Evolutionary conservation across 2,888 invertebrate species (phyloP).

Genomic region (Erebia aethiops): DNA sequence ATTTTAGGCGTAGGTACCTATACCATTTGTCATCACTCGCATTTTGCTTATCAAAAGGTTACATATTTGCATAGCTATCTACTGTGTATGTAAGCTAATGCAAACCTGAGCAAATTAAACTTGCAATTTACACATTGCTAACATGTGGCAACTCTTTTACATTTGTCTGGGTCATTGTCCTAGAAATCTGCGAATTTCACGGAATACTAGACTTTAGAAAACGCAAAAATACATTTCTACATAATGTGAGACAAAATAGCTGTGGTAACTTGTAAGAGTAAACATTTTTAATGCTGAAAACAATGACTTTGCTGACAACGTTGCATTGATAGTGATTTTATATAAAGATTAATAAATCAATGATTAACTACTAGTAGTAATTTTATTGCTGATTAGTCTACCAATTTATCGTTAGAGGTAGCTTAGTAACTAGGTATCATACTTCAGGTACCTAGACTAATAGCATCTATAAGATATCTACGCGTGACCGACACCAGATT

Average conservation of each 20-base stretch:
- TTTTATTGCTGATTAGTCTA: too few relatives aligned
- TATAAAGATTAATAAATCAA: too few relatives aligned
- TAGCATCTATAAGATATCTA: too few relatives aligned
- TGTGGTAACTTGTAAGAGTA: not conserved
- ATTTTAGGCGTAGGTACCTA: too few relatives aligned
- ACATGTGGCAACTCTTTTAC: not conserved
- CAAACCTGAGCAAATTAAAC: conserved; percentile 3
- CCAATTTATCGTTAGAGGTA: too few relatives aligned
- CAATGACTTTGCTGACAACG: not conserved
- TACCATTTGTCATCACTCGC: conserved; percentile 9
- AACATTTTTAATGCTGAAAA: not conserved
- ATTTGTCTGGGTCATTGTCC: conserved; percentile 1
- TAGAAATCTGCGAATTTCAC: not conserved
- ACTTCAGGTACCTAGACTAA: too few relatives aligned
- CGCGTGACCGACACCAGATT: not conserved
- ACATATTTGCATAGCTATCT: conserved; percentile 35
- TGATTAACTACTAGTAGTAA: too few relatives aligned
- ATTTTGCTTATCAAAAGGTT: conserved; percentile 34
- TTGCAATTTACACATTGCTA: conserved; percentile 20
- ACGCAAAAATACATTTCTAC: not conserved
- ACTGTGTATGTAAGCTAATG: conserved; percentile 23
- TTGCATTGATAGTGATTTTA: too few relatives aligned
- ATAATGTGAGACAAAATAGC: not conserved
- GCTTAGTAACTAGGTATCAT: too few relatives aligned
- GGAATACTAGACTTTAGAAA: not conserved